These are phyloP conservation scores for Pao palembangensis DNA, from an alignment of 2,113 vertebrate genomes.

Conservation along the genomic window DNA sequence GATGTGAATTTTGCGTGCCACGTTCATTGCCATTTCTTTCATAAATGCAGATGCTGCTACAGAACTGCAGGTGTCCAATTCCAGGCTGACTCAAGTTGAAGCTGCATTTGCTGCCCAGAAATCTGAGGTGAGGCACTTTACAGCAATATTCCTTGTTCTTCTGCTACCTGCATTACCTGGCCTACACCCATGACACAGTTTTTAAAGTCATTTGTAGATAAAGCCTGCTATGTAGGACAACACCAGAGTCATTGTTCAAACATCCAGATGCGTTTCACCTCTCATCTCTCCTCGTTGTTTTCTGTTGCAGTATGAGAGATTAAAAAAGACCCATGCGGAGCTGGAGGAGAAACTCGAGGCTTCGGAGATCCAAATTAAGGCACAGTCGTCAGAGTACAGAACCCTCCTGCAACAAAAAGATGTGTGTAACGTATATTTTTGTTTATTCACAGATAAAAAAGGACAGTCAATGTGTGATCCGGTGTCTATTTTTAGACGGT, in stretches of 20 bases:
- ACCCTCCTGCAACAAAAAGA: conserved; percentile 91
- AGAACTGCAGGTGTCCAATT: conserved; percentile 82
- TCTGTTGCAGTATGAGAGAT: conserved; percentile 82
- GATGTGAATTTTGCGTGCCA: background rate
- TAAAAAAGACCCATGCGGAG: conserved; percentile 83
- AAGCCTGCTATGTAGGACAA: background rate
- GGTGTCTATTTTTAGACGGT: no score
- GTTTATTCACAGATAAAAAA: background rate
- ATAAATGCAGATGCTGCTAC: conserved; percentile 75
- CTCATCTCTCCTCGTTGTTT: background rate
- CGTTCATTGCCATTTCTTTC: conserved; percentile 13
- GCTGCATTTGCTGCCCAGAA: conserved; percentile 78
- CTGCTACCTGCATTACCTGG: background rate
- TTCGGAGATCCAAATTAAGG: conserved; percentile 91
- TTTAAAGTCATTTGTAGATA: background rate
- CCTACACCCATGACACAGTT: background rate
- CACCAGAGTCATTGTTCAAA: background rate
- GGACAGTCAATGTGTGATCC: no score
- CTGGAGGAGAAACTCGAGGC: conserved; percentile 93
- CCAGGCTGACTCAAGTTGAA: conserved; percentile 82
- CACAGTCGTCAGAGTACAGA: conserved; percentile 85
- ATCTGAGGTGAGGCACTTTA: conserved; percentile 79
- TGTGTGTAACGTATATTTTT: conserved; percentile 63
- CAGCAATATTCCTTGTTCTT: no score
- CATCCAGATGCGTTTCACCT: background rate